Base-by-base conservation (phyloP, 2,113 vertebrate genomes). In the Sinocyclocheilus rhinocerous region DNA sequence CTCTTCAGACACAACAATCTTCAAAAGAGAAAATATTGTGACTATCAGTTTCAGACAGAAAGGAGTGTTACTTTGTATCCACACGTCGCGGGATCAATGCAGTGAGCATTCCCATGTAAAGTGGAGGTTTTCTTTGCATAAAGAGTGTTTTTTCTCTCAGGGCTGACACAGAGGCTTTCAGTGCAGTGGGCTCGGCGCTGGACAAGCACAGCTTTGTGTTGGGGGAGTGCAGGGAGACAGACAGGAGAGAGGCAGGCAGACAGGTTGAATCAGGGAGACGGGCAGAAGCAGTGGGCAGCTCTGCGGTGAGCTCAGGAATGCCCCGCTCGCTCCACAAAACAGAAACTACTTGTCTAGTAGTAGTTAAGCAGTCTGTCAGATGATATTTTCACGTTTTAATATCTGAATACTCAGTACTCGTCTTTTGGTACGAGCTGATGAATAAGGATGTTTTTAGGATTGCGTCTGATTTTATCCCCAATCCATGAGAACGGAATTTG, bases 151-250 rank as follows among this genome's bases (percentile, higher is more conserved):
- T 83, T 72, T 83, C 76, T 72, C 84, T 63, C 50, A 29, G 57
- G 50, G 10, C 7, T 55, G 76, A 77, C 84, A 93, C 94, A 93
- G 91, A 89, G 85, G 86, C 87, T 89, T 90, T 94, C 92, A 94
- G 94, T 92, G 86, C 90, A 91, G 81, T 1, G 63, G 52, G 86
- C 78, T 45, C 63, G 83, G 50, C 22, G n/a, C 13, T 50, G 80
- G 85, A 93, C 92, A 92, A 94, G 92, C 88, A 87, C 82, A 13
- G 92, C 90, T 92, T 75, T 88, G 78, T 91, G 86, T 3, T 11
- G n/a, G n/a, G 18, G 33, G 73, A 29, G 70, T 63, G 4, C 55
- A 76, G 75, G 20, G 52, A 84, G 78, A 76, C 73, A 82, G 80
- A 77, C 76, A 77, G 76, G 45, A 77, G 80, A 50, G 61, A 82